Conservation (phyloP, 1,140 invertebrate genomes). For the Zaprionus taronus region DNA sequence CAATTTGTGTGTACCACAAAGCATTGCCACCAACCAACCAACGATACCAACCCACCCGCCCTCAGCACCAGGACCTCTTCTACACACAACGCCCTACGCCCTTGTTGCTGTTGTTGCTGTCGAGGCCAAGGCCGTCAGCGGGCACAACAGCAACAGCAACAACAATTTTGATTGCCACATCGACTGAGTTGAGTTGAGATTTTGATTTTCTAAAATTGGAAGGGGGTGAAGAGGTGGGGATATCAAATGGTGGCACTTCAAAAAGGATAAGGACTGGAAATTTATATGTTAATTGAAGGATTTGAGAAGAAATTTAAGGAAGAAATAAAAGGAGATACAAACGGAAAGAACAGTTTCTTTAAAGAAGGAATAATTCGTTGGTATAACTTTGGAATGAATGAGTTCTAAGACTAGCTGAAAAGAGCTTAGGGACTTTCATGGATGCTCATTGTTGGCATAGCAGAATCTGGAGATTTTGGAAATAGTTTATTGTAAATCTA, state of each 20-base stretch:
- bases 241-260: background rate
- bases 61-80: background rate
- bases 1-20: slow-evolving; percentile 64
- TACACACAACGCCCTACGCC: background rate
- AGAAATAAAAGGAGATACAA: background rate
- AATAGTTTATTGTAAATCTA: too few species aligned
- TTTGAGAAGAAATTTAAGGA: background rate
- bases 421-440: too few species aligned
- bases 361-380: background rate
- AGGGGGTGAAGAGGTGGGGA: background rate
- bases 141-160: slow-evolving; percentile 8
- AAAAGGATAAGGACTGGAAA: background rate
- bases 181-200: slow-evolving; percentile 18
- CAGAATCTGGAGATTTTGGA: too few species aligned
- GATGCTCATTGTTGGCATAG: too few species aligned
- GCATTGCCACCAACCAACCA: slow-evolving; percentile 23
- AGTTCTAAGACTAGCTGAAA: too few species aligned
- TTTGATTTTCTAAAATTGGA: slow-evolving; percentile 16
- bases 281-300: background rate
- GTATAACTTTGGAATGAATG: too few species aligned
- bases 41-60: background rate
- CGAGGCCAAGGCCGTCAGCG: slow-evolving; percentile 35
- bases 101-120: background rate
- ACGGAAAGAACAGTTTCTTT: background rate
- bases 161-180: slow-evolving; percentile 20